phyloP scores from a whole-genome alignment of 2,888 invertebrate species.

The Torymus texanus region DNA sequence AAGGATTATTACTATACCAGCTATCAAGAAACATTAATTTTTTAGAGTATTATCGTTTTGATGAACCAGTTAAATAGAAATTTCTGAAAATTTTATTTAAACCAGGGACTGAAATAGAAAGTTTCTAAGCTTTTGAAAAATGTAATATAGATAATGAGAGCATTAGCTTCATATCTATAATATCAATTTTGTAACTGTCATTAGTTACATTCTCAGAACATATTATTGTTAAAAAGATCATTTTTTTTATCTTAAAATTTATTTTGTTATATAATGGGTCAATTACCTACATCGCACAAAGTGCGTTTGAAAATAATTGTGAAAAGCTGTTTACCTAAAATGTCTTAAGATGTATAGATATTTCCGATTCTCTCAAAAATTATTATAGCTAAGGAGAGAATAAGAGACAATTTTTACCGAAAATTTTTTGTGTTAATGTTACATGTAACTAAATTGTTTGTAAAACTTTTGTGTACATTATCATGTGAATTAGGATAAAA shows the following conservation, averaged over 20 bases:
- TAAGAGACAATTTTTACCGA: conserved; percentile 28
- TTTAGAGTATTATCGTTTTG: neutral
- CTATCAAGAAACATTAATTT: conserved; percentile 8
- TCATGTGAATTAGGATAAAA: conserved; percentile 32
- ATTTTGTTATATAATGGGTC: conserved; percentile 32
- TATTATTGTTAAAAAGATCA: neutral
- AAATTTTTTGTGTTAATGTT: conserved; percentile 41
- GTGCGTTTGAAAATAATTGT: conserved; percentile 28
- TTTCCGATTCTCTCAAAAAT: conserved; percentile 31
- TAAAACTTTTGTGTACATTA: conserved; percentile 30
- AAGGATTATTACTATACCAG: conserved; percentile 1
- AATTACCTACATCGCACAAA: conserved; percentile 49
- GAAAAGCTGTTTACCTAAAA: neutral
- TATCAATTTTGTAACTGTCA: too few relatives aligned
- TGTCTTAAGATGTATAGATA: conserved; percentile 18
- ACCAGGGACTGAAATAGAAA: too few relatives aligned
- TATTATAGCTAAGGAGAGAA: conserved; percentile 17
- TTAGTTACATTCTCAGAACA: too few relatives aligned
- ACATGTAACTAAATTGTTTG: conserved; percentile 26
- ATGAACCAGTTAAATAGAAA: too few relatives aligned
- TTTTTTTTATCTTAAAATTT: conserved; percentile 28
- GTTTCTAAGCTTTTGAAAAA: too few relatives aligned
- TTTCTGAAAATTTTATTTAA: too few relatives aligned
- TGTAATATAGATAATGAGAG: too few relatives aligned
- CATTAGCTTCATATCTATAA: too few relatives aligned